Conservation (phyloP, 1,140 invertebrate species). For the Cyclargus thomasi region DNA sequence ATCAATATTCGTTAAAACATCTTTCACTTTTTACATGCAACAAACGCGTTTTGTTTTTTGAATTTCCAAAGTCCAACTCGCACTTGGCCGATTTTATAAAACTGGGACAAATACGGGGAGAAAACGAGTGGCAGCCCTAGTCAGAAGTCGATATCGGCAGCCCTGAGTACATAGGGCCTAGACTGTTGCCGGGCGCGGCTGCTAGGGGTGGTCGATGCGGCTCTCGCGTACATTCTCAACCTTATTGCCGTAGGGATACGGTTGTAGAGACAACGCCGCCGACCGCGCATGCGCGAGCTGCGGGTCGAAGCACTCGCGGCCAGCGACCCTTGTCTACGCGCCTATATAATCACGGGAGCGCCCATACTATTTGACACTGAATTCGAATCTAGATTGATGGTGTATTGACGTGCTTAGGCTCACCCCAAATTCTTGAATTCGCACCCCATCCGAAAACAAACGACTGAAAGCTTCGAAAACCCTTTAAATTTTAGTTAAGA, state of each 20-base stretch:
- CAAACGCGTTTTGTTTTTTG: too few relatives aligned
- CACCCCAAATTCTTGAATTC: background rate
- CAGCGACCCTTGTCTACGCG: conserved; percentile 46
- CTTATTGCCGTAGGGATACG: conserved; percentile 18
- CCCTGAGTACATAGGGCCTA: background rate
- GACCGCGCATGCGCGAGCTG: conserved; percentile 51
- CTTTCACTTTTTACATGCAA: too few relatives aligned
- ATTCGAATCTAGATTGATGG: background rate
- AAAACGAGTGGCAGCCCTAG: too few relatives aligned
- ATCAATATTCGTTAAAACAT: too few relatives aligned
- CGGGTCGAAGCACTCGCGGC: conserved; percentile 62
- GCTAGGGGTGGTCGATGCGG: conserved; percentile 27
- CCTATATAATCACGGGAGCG: conserved; percentile 21
- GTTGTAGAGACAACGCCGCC: conserved; percentile 44
- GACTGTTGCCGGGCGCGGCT: conserved; percentile 34
- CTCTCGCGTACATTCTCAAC: background rate
- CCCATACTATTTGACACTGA: conserved; percentile 22
- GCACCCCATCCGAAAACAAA: background rate
- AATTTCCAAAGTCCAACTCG: too few relatives aligned
- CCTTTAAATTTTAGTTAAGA: too few relatives aligned
- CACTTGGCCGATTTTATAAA: too few relatives aligned
- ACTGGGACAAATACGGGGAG: too few relatives aligned
- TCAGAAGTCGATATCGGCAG: background rate
- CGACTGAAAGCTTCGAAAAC: background rate
- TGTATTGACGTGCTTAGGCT: background rate